Conservation (phyloP, 2,888 invertebrate genomes). For the Orthosia gracilis region DNA sequence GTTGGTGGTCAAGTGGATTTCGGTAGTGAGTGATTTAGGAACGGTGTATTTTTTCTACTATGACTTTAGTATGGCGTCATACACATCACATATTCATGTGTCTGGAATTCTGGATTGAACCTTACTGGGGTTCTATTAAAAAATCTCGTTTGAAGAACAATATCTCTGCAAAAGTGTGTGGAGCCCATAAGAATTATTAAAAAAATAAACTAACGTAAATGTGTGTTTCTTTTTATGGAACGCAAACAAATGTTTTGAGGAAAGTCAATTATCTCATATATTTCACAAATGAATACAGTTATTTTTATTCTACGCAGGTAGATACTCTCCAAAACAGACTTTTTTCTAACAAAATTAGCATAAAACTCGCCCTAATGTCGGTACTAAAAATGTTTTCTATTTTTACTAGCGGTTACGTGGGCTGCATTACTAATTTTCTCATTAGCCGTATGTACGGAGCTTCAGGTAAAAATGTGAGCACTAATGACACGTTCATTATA, state of each 20-base stretch:
- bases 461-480: constrained; percentile 43
- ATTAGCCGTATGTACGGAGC: constrained; percentile 40
- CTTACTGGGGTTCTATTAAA: no score
- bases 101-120: not conserved
- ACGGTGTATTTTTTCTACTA: not conserved
- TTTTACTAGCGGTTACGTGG: constrained; percentile 38
- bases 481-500: constrained; percentile 49
- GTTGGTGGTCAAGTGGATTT: not conserved
- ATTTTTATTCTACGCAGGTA: not conserved
- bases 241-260: not conserved
- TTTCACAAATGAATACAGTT: not conserved
- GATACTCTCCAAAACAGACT: not conserved
- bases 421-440: constrained; percentile 56
- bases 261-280: not conserved
- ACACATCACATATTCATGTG: not conserved
- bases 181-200: no score
- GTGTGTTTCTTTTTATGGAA: not conserved
- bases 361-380: constrained; percentile 34
- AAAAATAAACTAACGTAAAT: not conserved
- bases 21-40: not conserved
- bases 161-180: not conserved
- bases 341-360: constrained; percentile 30
- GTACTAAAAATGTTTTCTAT: constrained; percentile 40
- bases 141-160: not conserved
- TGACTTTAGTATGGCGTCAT: no score